phyloP scores from a whole-genome alignment of 2,797 vertebrate genomes.

The Labroides dimidiatus region DNA sequence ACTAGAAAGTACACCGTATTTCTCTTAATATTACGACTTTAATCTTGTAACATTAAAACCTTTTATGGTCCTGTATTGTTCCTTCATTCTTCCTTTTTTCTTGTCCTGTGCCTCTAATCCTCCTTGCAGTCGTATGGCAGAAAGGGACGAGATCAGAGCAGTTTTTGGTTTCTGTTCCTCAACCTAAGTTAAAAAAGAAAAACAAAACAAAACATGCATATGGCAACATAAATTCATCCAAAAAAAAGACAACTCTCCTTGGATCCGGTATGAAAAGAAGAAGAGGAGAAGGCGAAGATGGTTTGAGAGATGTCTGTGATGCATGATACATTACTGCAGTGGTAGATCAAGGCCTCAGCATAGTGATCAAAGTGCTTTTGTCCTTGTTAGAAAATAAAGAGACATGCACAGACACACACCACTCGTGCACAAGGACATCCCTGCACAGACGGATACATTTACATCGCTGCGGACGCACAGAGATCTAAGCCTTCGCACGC shows the following conservation, averaged over 20 bases:
- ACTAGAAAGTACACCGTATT: too few species aligned
- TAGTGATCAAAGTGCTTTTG: slow-evolving; percentile 72
- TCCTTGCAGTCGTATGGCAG: not conserved
- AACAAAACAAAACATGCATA: not conserved
- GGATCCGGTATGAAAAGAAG: slow-evolving; percentile 10
- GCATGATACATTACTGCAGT: slow-evolving; percentile 51
- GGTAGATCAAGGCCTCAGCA: slow-evolving; percentile 63
- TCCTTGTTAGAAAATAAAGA: slow-evolving; percentile 65
- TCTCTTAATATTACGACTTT: too few species aligned
- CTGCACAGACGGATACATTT: slow-evolving; percentile 8
- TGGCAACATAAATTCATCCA: not conserved
- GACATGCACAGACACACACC: slow-evolving; percentile 21
- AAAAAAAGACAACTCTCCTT: not conserved
- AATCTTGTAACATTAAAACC: too few species aligned
- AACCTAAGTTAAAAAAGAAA: not conserved
- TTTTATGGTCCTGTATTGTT: too few species aligned
- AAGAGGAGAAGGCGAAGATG: slow-evolving; percentile 30
- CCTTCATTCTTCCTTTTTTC: too few species aligned
- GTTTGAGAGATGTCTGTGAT: slow-evolving; percentile 28
- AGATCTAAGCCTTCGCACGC: slow-evolving; percentile 6
- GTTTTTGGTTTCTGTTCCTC: not conserved
- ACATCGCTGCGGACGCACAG: slow-evolving; percentile 6
- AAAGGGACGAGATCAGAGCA: not conserved
- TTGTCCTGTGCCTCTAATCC: too few species aligned
- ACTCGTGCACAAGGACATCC: slow-evolving; percentile 29